A percentile compares a stretch with the other conserved stretches of the same genome.
Conservation (phyloP, 2,888 invertebrate species). For the Lasioglossum marginatum region DNA sequence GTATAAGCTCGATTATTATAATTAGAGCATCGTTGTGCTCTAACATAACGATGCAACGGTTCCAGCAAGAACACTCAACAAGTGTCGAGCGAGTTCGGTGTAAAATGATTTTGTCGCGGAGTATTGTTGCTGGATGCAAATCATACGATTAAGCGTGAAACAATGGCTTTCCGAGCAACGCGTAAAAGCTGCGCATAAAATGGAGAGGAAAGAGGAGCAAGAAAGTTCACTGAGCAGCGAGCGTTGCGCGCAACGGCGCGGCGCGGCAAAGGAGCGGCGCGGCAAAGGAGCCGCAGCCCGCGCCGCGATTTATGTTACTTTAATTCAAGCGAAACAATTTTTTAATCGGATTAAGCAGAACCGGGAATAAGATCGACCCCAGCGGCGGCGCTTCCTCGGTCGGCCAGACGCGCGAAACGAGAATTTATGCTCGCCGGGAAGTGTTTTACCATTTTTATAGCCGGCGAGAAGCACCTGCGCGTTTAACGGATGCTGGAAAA, state of each 20-base stretch:
- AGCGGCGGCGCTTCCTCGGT: too few species aligned
- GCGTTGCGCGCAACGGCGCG: not conserved
- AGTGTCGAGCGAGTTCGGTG: not conserved
- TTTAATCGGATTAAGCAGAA: conserved; percentile 46
- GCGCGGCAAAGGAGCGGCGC: too few species aligned
- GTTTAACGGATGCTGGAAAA: conserved; percentile 34
- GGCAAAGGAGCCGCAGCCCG: not conserved
- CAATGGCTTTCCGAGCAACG: not conserved
- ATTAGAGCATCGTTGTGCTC: too few species aligned
- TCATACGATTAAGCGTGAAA: not conserved
- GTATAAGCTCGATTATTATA: not conserved
- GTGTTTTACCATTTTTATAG: conserved; percentile 55
- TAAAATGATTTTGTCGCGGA: not conserved
- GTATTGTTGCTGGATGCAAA: not conserved
- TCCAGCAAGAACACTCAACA: not conserved
- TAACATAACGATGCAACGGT: not conserved
- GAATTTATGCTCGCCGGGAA: conserved; percentile 42
- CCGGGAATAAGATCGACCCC: conserved; percentile 28
- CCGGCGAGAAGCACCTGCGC: conserved; percentile 33
- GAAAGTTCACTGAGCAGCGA: not conserved
- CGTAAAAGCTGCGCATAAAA: not conserved
- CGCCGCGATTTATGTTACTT: conserved; percentile 17
- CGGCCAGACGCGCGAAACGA: conserved; percentile 32
- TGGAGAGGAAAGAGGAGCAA: not conserved
- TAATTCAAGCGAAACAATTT: conserved; percentile 42